Evolutionary conservation across 30 jellyfish, hydroid and myxozoan species (phyloP), one percentile per base, ranked within the genome.

Genomic region (Cassiopea xamachana): DNA sequence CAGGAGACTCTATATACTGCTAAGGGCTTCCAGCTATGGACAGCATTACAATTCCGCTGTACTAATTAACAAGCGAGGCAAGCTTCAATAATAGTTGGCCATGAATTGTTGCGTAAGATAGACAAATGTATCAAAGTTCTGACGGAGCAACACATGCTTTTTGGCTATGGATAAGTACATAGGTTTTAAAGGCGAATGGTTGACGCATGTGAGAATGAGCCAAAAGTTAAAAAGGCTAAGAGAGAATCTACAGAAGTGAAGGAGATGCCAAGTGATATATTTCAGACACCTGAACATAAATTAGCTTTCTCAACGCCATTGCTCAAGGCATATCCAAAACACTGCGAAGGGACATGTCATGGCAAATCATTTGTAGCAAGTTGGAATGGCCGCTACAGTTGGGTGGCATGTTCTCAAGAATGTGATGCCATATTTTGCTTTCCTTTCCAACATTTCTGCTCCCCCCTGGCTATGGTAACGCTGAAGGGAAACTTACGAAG

Each of bases 251-350:
- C 89, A 81, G 84, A 58, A 81, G 89, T 81, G 89, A 81, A 81
- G 55, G 84, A 7, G 80, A 44, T 83, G 62, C 89, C 89, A 81
- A 81, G 64, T 81, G 89, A 81, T 79, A 81, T 1, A 81, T 81
- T 83, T 81, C 89, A 81, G 55, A 48, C 46, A 15, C 27, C 89
- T 59, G 89, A 83, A 44, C 84, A 81, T 58, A 50, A 81, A 59
- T 27, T 43, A 61, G 46, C 89, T 81, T n/a, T n/a, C n/a, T n/a
- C n/a, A n/a, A 81, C 84, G 89, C 84, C 89, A 81, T 58, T 81
- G 89, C 89, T 81, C 10, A 4, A 81, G 84, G 58, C 79, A 39
- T 81, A 81, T 81, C 89, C 89, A 51, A 51, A 51, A 9, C 64
- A 51, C 64, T 51, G 64, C 64, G 9, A 51, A 51, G 64, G 64